Evolutionary conservation across 2,113 vertebrate genomes (phyloP), one percentile per base, ranked within the genome.

Genomic region (Verasper variegatus): DNA sequence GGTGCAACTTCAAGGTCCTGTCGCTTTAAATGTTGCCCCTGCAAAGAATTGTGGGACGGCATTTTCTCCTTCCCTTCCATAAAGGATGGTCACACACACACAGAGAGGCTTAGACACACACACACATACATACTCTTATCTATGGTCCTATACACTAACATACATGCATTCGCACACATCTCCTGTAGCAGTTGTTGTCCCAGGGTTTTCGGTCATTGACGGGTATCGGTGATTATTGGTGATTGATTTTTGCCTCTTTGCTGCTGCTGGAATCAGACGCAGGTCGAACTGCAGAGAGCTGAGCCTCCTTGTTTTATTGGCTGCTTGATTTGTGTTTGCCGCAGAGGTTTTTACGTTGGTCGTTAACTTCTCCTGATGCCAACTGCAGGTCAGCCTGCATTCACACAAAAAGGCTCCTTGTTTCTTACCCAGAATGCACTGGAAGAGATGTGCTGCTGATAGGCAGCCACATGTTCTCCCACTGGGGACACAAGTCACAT

Each of bases 341-440:
- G 86, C 90, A 87, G 88, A 82, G 84, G 56, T 82, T 83, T 83
- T 69, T 83, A 80, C 70, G 45, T 31, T 80, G 78, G 76, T 83
- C 61, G 60, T 81, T 76, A 76, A 84, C 26, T 77, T 78, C 56
- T 69, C 26, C 35, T 10, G 35, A 9, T 10, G 83, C 81, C 71
- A 74, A 56, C 70, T 18, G 2, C n/a, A n/a, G n/a, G n/a, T 10
- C 37, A 1, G 23, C 74, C 47, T 47, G 15, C 11, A 60, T 71
- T 64, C 65, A 12, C 37, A 40, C 9, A 37, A 71, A 71, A 72
- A 78, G 20, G 23, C 37, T 75, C 1, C 2, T 40, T 57, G 62
- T 68, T 66, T 52, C 11, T 47, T 55, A 54, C 61, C 68, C 64
- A 80, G 24, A 82, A 81, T 75, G 72, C 73, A 63, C 47, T 24